A percentile compares a stretch with the other conserved stretches of the same genome.
phyloP scores from a whole-genome alignment of 2,888 invertebrate species.

The Harmothoe impar region DNA sequence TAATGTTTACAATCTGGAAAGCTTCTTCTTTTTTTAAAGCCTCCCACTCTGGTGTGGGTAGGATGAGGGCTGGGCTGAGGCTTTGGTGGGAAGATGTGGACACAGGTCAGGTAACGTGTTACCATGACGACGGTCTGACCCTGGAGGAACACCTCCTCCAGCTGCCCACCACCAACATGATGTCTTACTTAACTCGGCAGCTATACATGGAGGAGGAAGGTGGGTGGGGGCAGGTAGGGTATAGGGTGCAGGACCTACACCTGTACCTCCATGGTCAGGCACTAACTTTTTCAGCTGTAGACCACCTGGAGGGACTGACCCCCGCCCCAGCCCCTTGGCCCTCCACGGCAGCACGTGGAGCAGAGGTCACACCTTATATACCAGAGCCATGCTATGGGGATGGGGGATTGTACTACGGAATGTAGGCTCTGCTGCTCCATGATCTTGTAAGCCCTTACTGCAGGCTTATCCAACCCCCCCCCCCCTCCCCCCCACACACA shows the following conservation, averaged over 20 bases:
- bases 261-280: background rate
- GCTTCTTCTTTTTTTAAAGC: no score
- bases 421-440: no score
- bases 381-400: no score
- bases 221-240: background rate
- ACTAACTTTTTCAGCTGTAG: conserved; percentile 13
- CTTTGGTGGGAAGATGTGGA: background rate
- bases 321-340: background rate
- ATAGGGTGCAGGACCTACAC: background rate
- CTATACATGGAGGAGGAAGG: no score
- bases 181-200: no score
- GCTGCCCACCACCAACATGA: no score
- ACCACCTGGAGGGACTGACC: background rate
- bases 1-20: no score
- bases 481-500: no score
- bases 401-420: no score
- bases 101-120: conserved; percentile 13
- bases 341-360: background rate
- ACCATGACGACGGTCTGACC: conserved; percentile 7
- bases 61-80: background rate
- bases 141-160: background rate
- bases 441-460: no score
- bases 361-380: no score
- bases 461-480: no score
- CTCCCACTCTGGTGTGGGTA: background rate